phyloP scores from a whole-genome alignment of 2,888 invertebrate genomes.

The Autographa gamma region DNA sequence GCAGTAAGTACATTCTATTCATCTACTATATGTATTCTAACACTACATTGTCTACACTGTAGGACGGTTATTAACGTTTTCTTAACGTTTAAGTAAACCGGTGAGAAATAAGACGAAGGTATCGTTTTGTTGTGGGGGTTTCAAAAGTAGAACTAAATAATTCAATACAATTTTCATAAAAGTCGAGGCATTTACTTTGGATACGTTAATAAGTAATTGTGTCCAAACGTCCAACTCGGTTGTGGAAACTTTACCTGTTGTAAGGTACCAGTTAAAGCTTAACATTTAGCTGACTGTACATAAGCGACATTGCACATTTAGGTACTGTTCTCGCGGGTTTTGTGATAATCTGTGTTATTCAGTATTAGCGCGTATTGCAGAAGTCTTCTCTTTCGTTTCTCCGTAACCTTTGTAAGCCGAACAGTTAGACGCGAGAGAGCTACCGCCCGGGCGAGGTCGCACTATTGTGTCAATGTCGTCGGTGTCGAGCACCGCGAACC shows the following conservation, averaged over 20 bases:
- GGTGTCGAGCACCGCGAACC: constrained; percentile 87
- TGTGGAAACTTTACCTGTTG: neutral
- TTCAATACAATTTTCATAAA: neutral
- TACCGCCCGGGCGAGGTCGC: constrained; percentile 77
- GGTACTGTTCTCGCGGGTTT: constrained; percentile 62
- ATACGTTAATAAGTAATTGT: neutral
- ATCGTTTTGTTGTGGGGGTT: neutral
- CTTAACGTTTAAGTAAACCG: neutral
- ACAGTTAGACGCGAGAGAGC: constrained; percentile 61
- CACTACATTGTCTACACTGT: neutral
- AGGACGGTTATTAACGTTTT: no score
- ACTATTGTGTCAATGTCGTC: constrained; percentile 86
- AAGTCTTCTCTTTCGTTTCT: constrained; percentile 59
- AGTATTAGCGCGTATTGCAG: constrained; percentile 41
- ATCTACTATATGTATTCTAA: neutral
- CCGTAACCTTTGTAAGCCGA: constrained; percentile 32
- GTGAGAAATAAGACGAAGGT: neutral
- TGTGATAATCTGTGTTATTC: constrained; percentile 56
- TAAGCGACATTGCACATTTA: constrained; percentile 81
- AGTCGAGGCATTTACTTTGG: neutral
- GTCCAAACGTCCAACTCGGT: neutral
- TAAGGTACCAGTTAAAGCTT: constrained; percentile 74
- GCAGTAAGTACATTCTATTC: neutral
- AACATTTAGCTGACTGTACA: constrained; percentile 65
- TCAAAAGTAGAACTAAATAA: neutral